Evolutionary conservation across 2,888 invertebrate genomes (phyloP).

Genomic region (Nomada flava): DNA sequence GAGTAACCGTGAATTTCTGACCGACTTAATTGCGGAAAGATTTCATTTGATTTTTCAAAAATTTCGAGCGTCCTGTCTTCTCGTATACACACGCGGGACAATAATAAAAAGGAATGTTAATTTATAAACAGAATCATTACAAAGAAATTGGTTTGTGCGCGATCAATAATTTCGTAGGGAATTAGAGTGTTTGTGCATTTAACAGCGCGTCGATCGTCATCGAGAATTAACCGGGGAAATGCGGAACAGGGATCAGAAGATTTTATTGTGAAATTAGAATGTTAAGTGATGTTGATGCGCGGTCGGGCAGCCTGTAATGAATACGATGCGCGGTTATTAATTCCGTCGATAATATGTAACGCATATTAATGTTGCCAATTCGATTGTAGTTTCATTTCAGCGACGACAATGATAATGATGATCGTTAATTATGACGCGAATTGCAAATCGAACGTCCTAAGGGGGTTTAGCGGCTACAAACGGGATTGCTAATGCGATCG

Average conservation of each 20-base stretch:
- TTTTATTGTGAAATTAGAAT: slow-evolving; percentile 46
- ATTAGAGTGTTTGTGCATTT: no score
- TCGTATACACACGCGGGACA: no score
- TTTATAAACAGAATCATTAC: no score
- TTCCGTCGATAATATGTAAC: slow-evolving; percentile 47
- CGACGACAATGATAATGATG: slow-evolving; percentile 50
- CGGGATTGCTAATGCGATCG: slow-evolving; percentile 1
- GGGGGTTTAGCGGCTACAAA: slow-evolving; percentile 10
- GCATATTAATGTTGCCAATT: slow-evolving; percentile 56
- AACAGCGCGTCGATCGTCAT: not conserved
- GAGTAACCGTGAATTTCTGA: no score
- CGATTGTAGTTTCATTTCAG: slow-evolving; percentile 58
- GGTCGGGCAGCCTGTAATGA: not conserved
- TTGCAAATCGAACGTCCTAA: slow-evolving; percentile 37
- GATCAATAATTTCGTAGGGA: no score
- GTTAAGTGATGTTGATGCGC: slow-evolving; percentile 26
- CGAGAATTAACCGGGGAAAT: not conserved
- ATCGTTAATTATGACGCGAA: slow-evolving; percentile 61
- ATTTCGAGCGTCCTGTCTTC: no score
- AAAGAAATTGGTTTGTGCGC: no score
- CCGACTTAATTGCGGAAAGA: no score
- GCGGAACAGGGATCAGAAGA: not conserved
- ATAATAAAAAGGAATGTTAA: no score
- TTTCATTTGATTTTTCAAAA: no score
- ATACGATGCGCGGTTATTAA: slow-evolving; percentile 34